phyloP scores from a whole-genome alignment of 2,888 invertebrate genomes.

The Cybosia mesomella region DNA sequence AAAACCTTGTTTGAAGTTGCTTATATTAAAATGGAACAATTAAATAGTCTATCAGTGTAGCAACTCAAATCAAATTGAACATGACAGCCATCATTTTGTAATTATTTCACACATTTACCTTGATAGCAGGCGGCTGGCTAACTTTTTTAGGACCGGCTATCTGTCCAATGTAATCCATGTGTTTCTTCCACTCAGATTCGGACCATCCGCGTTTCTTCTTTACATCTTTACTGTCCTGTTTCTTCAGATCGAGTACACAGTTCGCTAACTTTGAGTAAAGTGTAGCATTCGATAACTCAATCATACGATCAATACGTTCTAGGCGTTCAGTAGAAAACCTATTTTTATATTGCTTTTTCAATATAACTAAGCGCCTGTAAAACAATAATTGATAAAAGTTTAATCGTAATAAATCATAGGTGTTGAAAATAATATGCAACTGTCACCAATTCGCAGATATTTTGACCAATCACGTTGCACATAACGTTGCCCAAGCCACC shows the following conservation, averaged over 20 bases:
- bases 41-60: too few species aligned
- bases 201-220: slow-evolving; percentile 76
- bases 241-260: slow-evolving; percentile 72
- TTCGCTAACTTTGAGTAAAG: slow-evolving; percentile 77
- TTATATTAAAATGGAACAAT: too few species aligned
- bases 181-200: slow-evolving; percentile 80
- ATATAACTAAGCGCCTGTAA: slow-evolving; percentile 69
- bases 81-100: neutral
- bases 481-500: too few species aligned
- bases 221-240: slow-evolving; percentile 64
- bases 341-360: slow-evolving; percentile 69
- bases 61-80: neutral
- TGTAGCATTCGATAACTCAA: slow-evolving; percentile 73
- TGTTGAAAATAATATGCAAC: too few species aligned
- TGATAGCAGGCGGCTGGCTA: slow-evolving; percentile 57
- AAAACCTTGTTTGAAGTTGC: too few species aligned
- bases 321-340: slow-evolving; percentile 68
- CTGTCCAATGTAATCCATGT: slow-evolving; percentile 77
- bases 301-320: slow-evolving; percentile 72
- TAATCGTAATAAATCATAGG: too few species aligned
- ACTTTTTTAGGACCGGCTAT: slow-evolving; percentile 70
- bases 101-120: slow-evolving; percentile 51
- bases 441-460: too few species aligned
- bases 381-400: neutral
- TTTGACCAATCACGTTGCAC: too few species aligned